Percentiles rank a stretch among this genome's conserved stretches.
phyloP scores from a whole-genome alignment of 2,113 vertebrate species.

The Australoheros scitulus region DNA sequence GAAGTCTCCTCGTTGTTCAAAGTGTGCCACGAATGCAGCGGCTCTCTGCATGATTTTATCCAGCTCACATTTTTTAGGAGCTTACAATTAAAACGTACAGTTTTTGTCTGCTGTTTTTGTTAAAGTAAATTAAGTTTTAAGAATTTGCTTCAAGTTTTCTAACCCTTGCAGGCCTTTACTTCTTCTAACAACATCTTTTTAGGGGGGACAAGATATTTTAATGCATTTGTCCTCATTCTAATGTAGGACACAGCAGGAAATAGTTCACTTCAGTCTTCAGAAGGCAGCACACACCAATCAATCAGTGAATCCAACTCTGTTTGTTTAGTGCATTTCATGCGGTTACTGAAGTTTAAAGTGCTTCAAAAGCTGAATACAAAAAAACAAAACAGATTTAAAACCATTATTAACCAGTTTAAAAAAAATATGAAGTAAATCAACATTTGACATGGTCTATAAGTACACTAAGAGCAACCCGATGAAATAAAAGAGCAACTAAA shows the following conservation, averaged over 20 bases:
- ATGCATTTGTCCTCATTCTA: neutral
- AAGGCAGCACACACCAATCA: neutral
- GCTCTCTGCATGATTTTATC: neutral
- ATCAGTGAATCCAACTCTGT: neutral
- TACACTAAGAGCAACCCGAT: no score
- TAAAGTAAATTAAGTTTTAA: neutral
- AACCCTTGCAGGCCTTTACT: neutral
- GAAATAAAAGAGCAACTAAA: neutral
- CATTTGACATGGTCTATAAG: neutral
- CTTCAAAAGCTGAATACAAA: neutral
- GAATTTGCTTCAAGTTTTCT: neutral
- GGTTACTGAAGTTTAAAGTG: neutral
- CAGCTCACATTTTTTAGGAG: neutral
- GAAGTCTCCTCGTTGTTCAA: neutral
- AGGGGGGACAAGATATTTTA: no score
- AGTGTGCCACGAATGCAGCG: conserved; percentile 21
- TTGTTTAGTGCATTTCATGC: neutral
- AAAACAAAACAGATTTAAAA: neutral
- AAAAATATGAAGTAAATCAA: no score
- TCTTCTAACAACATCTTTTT: neutral
- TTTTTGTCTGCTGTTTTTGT: neutral
- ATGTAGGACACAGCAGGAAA: neutral
- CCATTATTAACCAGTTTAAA: no score
- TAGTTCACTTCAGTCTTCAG: neutral
- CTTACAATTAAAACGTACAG: neutral